A percentile compares a stretch with the other conserved stretches of the same genome.
phyloP scores from a whole-genome alignment of 2,888 invertebrate species.

The Ichneumon xanthorius region DNA sequence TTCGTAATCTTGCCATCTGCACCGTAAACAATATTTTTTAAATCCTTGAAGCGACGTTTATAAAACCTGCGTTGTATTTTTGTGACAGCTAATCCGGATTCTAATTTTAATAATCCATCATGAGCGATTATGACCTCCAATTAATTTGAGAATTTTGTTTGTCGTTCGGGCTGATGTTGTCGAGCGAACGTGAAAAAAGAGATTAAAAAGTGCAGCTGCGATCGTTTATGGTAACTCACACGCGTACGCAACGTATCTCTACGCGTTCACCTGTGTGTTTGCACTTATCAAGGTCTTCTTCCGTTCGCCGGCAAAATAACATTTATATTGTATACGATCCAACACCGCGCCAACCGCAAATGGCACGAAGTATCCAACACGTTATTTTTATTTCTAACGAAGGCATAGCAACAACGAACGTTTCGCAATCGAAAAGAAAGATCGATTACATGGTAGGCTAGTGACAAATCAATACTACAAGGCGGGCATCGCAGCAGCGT shows the following conservation, averaged over 20 bases:
- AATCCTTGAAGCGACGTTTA: background rate
- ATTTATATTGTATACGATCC: constrained; percentile 25
- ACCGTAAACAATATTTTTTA: background rate
- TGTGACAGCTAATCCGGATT: background rate
- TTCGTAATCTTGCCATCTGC: background rate
- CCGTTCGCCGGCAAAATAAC: constrained; percentile 13
- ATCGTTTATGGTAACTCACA: background rate
- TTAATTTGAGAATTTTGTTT: constrained; percentile 1
- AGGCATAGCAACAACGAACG: constrained; percentile 39
- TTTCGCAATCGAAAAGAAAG: constrained; percentile 37
- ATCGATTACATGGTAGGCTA: constrained; percentile 49
- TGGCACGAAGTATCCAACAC: constrained; percentile 19
- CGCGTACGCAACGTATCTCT: background rate
- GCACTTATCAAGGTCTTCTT: constrained; percentile 40
- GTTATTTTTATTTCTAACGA: constrained; percentile 29
- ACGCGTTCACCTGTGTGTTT: background rate
- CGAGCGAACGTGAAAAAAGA: background rate
- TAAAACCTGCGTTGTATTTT: background rate
- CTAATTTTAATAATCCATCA: background rate
- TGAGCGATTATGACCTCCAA: background rate
- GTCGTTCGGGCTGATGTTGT: background rate
- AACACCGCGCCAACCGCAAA: constrained; percentile 49
- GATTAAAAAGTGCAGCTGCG: background rate
- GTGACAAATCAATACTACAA: constrained; percentile 42
- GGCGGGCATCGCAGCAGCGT: background rate